phyloP scores from a whole-genome alignment of 2,888 invertebrate genomes.

The Epirrhoe alternata region DNA sequence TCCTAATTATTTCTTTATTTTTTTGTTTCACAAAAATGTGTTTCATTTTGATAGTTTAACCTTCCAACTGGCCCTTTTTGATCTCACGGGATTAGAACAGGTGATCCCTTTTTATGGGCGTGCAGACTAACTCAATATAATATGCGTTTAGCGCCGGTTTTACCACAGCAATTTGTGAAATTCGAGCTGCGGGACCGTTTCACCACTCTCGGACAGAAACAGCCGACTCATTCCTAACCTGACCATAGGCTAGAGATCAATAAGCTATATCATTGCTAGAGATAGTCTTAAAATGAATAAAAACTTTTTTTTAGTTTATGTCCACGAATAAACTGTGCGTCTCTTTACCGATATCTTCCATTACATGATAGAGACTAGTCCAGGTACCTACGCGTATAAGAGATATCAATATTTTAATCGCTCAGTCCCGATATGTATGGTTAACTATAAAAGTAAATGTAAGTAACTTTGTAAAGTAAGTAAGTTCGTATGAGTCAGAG shows the following conservation, averaged over 20 bases:
- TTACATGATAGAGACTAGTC: no score
- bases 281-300: no score
- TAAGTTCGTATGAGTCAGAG: no score
- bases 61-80: slow-evolving; percentile 21
- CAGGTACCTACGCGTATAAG: no score
- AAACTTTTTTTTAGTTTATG: no score
- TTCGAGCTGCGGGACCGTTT: slow-evolving; percentile 53
- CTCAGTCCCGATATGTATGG: no score
- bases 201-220: slow-evolving; percentile 41
- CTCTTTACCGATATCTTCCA: no score
- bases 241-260: neutral
- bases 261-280: no score
- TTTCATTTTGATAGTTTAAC: slow-evolving; percentile 16
- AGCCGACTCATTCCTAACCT: slow-evolving; percentile 19
- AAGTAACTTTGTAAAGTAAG: no score
- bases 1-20: slow-evolving; percentile 1
- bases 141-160: slow-evolving; percentile 48
- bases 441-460: no score
- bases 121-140: slow-evolving; percentile 50
- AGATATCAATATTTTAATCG: no score
- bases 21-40: neutral
- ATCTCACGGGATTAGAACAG: slow-evolving; percentile 46
- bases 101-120: slow-evolving; percentile 53
- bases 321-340: no score
- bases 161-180: slow-evolving; percentile 54